These are phyloP conservation scores for Mylabris phalerata DNA, from an alignment of 1,140 invertebrate genomes.

Conservation along the genomic window DNA sequence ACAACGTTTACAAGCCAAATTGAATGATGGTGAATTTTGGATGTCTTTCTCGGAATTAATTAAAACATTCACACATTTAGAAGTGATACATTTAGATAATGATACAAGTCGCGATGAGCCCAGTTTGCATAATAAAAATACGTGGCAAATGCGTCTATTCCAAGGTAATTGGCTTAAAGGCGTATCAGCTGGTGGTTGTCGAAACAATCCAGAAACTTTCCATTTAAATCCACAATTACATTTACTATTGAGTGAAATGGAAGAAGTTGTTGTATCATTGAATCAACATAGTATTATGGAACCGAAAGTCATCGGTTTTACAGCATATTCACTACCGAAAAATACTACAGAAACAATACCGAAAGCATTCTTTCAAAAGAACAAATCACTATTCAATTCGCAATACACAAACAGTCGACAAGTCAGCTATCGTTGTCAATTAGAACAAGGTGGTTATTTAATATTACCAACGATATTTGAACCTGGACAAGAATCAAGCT, in stretches of 20 bases:
- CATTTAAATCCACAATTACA: constrained; percentile 90
- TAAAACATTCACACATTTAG: constrained; percentile 74
- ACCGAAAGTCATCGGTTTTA: constrained; percentile 91
- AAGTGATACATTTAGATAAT: constrained; percentile 80
- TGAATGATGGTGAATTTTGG: constrained; percentile 70
- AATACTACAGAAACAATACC: constrained; percentile 59
- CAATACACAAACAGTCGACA: constrained; percentile 89
- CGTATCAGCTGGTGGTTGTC: constrained; percentile 83
- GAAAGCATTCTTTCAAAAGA: constrained; percentile 77
- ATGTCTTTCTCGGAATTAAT: constrained; percentile 81
- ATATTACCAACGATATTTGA: constrained; percentile 88
- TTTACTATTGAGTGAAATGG: constrained; percentile 70
- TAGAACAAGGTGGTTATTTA: constrained; percentile 78
- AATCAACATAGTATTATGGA: constrained; percentile 89
- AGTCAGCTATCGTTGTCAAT: constrained; percentile 68
- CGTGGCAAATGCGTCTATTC: constrained; percentile 80
- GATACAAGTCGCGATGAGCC: constrained; percentile 81
- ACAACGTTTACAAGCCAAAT: constrained; percentile 61
- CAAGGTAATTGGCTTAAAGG: constrained; percentile 84
- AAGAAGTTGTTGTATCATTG: constrained; percentile 79
- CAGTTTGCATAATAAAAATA: constrained; percentile 66
- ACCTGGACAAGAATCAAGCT: constrained; percentile 80
- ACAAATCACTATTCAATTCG: constrained; percentile 82
- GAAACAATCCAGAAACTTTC: constrained; percentile 87
- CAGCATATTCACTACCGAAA: constrained; percentile 73